Percentiles rank a stretch among this genome's conserved stretches.
phyloP scores from a whole-genome alignment of 2,113 vertebrate genomes.

The Progne subis region DNA sequence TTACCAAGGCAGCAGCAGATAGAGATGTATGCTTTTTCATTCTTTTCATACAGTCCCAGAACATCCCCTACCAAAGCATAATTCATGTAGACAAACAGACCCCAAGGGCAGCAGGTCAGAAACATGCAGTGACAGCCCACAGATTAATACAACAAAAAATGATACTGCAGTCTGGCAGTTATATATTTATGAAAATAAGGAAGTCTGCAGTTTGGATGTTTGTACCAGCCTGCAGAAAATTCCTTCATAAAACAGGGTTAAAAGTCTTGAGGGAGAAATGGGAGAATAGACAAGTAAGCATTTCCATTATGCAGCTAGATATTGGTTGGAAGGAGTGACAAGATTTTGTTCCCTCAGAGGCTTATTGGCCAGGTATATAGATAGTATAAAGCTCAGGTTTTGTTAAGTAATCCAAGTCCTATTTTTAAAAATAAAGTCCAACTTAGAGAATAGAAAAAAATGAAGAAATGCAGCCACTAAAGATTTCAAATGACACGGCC shows the following conservation, averaged over 20 bases:
- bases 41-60: neutral
- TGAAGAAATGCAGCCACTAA: neutral
- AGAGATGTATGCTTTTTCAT: neutral
- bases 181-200: neutral
- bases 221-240: neutral
- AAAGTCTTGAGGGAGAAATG: neutral
- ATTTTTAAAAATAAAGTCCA: neutral
- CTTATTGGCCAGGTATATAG: neutral
- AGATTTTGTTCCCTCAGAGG: neutral
- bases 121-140: neutral
- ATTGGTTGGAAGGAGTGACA: neutral
- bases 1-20: neutral
- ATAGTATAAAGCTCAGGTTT: neutral
- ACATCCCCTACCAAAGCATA: neutral
- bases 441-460: neutral
- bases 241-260: neutral
- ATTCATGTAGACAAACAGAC: neutral
- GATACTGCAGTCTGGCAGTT: neutral
- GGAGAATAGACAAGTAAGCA: neutral
- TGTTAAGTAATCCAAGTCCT: neutral
- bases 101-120: neutral
- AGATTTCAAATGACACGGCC: neutral
- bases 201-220: neutral
- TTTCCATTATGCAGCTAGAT: neutral
- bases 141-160: neutral